Base-by-base conservation (phyloP, 2,113 vertebrate species). In the Sylvia atricapilla region DNA sequence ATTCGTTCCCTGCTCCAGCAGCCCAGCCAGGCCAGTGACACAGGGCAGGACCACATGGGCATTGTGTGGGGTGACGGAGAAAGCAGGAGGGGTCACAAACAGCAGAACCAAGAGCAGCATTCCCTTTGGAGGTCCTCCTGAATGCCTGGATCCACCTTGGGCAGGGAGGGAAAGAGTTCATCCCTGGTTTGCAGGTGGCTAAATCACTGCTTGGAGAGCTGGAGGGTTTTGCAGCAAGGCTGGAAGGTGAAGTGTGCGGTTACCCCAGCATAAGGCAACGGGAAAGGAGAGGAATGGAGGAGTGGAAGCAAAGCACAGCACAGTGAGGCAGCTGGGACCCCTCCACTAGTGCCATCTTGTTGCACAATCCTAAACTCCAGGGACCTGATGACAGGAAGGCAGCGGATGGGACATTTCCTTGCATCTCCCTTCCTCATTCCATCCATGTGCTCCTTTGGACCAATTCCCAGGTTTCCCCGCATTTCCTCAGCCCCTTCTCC, bases 311-410 rank as follows among this genome's bases (percentile, higher is more conserved):
- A 59, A 66, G 44, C 3, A 35, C 55, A 78, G 47, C 16, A 37
- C 21, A 77, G 49, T 13, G 3, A 6, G 49, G 41, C 13, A 80
- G 39, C 13, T 2, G 2, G 22, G 30, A 79, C 28, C 6, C n/a
- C 67, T 59, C 64, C 3, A 6, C n/a, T 39, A 69, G 13, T 4
- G 1, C 60, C 0, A 0, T 53, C 49, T 43, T 18, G 13, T n/a
- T 39, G 81, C 49, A 52, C 27, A 24, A 16, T 33, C 67, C 11
- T 49, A 33, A 35, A n/a, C 8, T 67, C 63, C 63, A 62, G n/a
- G 25, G 35, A 66, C 0, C 1, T 0, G 0, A 66, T 21, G 41
- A 21, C 33, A 83, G 12, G 30, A 56, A 62, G 22, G 62, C 41
- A 33, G 16, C 17, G 6, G 60, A 70, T 9, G 27, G 41, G 62